Percentiles rank a stretch among this genome's conserved stretches.
Evolutionary conservation across 1,140 invertebrate species (phyloP).

Genomic region (Bombus fervidus): DNA sequence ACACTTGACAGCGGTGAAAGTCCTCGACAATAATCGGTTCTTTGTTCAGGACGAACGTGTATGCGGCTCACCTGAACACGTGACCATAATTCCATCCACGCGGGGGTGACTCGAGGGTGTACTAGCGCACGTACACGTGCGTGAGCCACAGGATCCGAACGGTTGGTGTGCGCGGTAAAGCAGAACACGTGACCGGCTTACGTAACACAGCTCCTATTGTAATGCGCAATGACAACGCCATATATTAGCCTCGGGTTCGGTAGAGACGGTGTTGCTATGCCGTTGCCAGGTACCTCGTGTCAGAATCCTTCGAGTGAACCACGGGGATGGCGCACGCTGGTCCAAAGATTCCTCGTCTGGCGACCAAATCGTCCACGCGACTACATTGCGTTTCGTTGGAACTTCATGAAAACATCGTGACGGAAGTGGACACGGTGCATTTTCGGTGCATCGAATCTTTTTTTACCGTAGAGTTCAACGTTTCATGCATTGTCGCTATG

Average conservation of each 20-base stretch:
- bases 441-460: too few relatives aligned
- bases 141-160: conserved; percentile 46
- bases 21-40: not conserved
- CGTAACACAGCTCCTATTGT: conserved; percentile 65
- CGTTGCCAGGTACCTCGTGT: conserved; percentile 34
- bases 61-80: conserved; percentile 53
- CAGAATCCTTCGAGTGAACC: conserved; percentile 10
- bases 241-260: conserved; percentile 61
- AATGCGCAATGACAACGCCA: conserved; percentile 66
- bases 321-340: not conserved
- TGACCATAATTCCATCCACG: conserved; percentile 59
- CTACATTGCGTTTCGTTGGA: conserved; percentile 24
- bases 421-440: too few relatives aligned
- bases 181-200: conserved; percentile 70
- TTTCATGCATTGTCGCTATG: too few relatives aligned
- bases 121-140: conserved; percentile 58
- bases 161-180: conserved; percentile 44
- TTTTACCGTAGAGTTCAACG: too few relatives aligned
- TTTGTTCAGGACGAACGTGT: not conserved
- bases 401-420: not conserved
- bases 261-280: conserved; percentile 52
- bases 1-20: not conserved
- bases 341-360: conserved; percentile 31
- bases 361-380: conserved; percentile 4
- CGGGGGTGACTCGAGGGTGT: not conserved